Evolutionary conservation across 2,113 vertebrate species (phyloP).

Genomic region (Oenanthe melanoleuca): DNA sequence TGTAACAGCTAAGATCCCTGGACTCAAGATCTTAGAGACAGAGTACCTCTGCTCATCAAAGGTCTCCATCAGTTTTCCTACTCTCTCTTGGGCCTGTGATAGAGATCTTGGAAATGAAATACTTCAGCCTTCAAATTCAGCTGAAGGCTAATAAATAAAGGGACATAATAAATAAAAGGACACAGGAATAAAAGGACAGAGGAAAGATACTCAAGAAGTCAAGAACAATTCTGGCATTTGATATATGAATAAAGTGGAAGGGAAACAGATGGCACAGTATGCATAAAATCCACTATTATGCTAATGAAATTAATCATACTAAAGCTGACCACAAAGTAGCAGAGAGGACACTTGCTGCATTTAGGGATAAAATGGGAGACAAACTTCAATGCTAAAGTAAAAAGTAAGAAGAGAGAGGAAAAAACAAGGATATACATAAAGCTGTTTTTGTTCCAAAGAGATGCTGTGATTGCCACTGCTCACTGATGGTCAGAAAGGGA

Average conservation of each 20-base stretch:
- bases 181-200: neutral
- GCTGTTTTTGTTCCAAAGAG: neutral
- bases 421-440: neutral
- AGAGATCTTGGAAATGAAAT: neutral
- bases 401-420: neutral
- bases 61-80: neutral
- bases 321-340: neutral
- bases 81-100: neutral
- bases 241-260: neutral
- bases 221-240: neutral
- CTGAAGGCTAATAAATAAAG: neutral
- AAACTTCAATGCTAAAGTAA: neutral
- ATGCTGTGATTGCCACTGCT: neutral
- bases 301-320: neutral
- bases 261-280: neutral
- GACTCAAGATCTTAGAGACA: neutral
- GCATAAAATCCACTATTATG: neutral
- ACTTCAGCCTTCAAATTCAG: neutral
- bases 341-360: neutral
- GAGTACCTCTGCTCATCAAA: neutral
- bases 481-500: neutral
- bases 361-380: neutral
- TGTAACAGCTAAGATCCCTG: neutral
- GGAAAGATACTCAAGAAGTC: neutral
- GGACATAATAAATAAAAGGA: neutral